phyloP scores from a whole-genome alignment of 2,888 invertebrate genomes.

The Zelleria hepariella region DNA sequence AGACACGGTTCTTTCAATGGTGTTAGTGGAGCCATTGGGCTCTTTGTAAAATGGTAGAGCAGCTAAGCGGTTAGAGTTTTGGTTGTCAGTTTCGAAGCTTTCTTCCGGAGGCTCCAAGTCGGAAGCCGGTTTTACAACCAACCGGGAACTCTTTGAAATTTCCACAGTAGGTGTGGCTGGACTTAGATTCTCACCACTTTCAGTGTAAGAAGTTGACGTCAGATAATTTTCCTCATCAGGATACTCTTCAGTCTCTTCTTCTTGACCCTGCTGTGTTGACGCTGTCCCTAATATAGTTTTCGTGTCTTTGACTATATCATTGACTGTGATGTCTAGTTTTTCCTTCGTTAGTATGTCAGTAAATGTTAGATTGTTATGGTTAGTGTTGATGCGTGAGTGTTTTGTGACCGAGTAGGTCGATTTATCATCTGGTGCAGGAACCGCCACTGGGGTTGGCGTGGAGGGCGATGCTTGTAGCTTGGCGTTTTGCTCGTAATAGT shows the following conservation, averaged over 20 bases:
- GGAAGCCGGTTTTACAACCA: slow-evolving; percentile 35
- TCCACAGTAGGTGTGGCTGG: slow-evolving; percentile 26
- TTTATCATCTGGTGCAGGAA: slow-evolving; percentile 18
- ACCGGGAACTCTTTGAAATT: slow-evolving; percentile 31
- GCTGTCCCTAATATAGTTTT: slow-evolving; percentile 39
- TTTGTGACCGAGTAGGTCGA: slow-evolving; percentile 28
- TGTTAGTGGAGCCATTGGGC: slow-evolving; percentile 36
- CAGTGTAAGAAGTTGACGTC: slow-evolving; percentile 21
- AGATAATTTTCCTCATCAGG: slow-evolving; percentile 27
- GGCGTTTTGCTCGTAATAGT: slow-evolving; percentile 28
- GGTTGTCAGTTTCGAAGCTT: slow-evolving; percentile 19
- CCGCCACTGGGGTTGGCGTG: slow-evolving; percentile 22
- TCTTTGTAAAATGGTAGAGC: slow-evolving; percentile 51
- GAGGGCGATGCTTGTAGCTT: slow-evolving; percentile 29
- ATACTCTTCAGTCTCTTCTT: slow-evolving; percentile 27
- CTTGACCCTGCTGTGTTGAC: slow-evolving; percentile 29
- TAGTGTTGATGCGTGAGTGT: slow-evolving; percentile 27
- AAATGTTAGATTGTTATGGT: slow-evolving; percentile 47
- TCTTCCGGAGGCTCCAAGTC: slow-evolving; percentile 45
- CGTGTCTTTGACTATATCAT: slow-evolving; percentile 54
- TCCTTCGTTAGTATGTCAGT: slow-evolving; percentile 55
- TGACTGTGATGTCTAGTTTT: slow-evolving; percentile 52
- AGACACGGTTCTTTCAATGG: slow-evolving; percentile 60
- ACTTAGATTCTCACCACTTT: slow-evolving; percentile 45
- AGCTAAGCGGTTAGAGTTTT: slow-evolving; percentile 37